Conservation (phyloP, 2,113 vertebrate species). For the Hylia prasina region DNA sequence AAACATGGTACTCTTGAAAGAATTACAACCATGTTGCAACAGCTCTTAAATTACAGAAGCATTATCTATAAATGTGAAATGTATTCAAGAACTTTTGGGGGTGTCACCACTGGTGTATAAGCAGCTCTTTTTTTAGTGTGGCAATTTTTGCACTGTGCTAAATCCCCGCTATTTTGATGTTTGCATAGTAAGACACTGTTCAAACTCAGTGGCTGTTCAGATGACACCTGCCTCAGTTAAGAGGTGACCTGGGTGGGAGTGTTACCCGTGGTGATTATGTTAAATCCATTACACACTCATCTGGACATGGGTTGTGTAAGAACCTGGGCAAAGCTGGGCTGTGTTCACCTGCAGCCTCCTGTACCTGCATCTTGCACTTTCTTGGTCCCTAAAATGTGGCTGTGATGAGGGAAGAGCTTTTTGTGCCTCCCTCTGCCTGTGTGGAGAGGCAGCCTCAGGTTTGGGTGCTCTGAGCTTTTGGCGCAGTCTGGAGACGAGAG, state of each 20-base stretch:
- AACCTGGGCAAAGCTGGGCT: background rate
- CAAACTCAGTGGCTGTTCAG: background rate
- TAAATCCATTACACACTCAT: slow-evolving; percentile 45
- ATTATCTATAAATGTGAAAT: background rate
- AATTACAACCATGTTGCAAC: background rate
- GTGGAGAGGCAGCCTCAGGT: background rate
- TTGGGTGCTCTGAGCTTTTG: background rate
- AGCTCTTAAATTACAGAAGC: background rate
- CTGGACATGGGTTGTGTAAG: background rate
- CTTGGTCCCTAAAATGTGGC: background rate
- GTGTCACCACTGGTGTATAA: background rate
- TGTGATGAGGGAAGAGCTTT: background rate
- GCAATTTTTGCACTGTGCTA: background rate
- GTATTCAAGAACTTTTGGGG: background rate
- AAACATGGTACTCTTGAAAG: background rate
- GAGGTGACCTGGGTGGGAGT: slow-evolving; percentile 29
- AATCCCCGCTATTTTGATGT: background rate
- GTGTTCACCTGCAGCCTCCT: background rate
- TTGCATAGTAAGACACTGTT: background rate
- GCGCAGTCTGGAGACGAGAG: background rate
- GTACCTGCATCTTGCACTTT: too few species aligned
- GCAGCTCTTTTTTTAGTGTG: background rate
- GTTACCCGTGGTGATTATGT: slow-evolving; percentile 17
- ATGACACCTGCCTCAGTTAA: background rate
- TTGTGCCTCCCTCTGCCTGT: background rate